Percentiles rank a stretch among this genome's conserved stretches.
phyloP scores from a whole-genome alignment of 1,140 invertebrate species.

The Lerema accius region DNA sequence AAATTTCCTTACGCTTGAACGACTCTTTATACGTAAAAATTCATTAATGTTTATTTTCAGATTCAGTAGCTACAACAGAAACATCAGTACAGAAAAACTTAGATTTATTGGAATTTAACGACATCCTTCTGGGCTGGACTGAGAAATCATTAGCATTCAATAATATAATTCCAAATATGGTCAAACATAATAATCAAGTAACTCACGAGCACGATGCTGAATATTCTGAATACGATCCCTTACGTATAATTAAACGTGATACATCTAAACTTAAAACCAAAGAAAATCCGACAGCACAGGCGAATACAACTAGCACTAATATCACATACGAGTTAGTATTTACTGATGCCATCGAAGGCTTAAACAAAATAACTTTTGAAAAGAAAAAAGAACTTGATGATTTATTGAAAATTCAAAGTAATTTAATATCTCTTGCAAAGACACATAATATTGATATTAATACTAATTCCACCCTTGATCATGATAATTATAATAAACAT shows the following conservation, averaged over 20 bases:
- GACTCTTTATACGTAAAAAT: too few species aligned
- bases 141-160: not conserved
- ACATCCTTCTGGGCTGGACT: not conserved
- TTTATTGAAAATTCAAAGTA: conserved; percentile 9
- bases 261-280: conserved; percentile 11
- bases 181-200: too few species aligned
- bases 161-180: too few species aligned
- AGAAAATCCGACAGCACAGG: not conserved
- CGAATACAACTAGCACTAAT: conserved; percentile 3
- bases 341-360: conserved; percentile 11
- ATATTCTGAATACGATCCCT: conserved; percentile 6
- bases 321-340: conserved; percentile 6
- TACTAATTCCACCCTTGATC: not conserved
- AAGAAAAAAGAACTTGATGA: conserved; percentile 20
- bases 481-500: not conserved
- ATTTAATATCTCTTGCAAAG: conserved; percentile 8
- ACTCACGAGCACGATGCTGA: not conserved
- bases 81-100: not conserved
- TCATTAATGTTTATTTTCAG: conserved; percentile 4
- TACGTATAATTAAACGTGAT: conserved; percentile 19
- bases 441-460: not conserved
- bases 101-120: conserved; percentile 18
- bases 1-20: too few species aligned
- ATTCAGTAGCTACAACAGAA: not conserved
- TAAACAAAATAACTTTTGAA: conserved; percentile 19